Evolutionary conservation across 1,140 invertebrate species (phyloP), one percentile per base, ranked within the genome.

Genomic region (Nasonia vitripennis): DNA sequence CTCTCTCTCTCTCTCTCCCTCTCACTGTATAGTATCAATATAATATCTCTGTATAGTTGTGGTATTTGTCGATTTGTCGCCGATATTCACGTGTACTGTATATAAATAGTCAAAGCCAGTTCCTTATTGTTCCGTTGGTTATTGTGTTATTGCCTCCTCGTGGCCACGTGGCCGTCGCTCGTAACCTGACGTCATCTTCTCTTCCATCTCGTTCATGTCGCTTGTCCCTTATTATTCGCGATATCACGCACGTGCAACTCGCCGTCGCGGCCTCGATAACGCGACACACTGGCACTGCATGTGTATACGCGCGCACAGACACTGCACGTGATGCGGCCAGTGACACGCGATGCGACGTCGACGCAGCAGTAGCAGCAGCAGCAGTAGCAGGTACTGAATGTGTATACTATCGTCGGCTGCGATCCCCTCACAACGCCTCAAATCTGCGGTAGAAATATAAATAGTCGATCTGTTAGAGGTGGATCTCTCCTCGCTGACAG

Each of bases 91-190:
- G 7, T 45, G 10, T 51, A 17, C 12, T 17, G 1, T 55, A 55
- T 55, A 55, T 20, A 55, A 17, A 55, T 55, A 20, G 51, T 55
- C 51, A 55, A 55, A 55, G 11, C 77, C 2, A 31, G 51, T 78
- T 4, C 6, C 4, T 79, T 79, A 79, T 79, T 68, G 78, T 79
- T 79, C 62, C 78, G 48, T 62, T 79, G 7, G 20, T 41, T 62
- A 37, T 37, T 37, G 34, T 20, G 55, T 62, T 62, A 62, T 62
- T 62, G 55, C 55, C 55, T n/a, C 55, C 55, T 62, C 20, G 55
- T 7, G 55, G 45, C 74, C 74, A 77, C 74, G 74, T 77, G 74
- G 20, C 31, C 45, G 0, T 51, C 27, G 31, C 71, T 74, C 17
- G 20, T n/a, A 55, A 55, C 17, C 12, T 14, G 17, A 55, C 55